Base-by-base conservation (phyloP, 2,797 vertebrate species). In the Melanotaenia pygmaea region DNA sequence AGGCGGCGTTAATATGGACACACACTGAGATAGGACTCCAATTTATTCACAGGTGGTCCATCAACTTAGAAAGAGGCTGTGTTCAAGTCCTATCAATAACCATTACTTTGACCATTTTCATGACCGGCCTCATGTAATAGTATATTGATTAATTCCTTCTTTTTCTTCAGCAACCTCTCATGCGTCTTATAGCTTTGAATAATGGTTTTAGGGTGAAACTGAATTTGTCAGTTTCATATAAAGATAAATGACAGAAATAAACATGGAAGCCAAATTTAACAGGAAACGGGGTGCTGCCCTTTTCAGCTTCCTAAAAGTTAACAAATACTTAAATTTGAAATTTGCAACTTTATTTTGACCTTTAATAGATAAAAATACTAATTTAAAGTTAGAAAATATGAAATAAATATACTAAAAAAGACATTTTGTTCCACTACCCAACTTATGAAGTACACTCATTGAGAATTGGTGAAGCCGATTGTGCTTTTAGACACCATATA, bases 41-140 rank as follows among this genome's bases (percentile, higher is more conserved):
- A 72, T 74, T 65, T 58, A 66, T 68, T 68, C 68, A 24, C 67
- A 64, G 43, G 43, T 70, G 66, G 51, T 72, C 70, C 72, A 59
- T 67, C 79, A 64, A n/a, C 50, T 35, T 0, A 37, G 47, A 22
- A 64, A 32, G 9, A 7, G 20, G 35, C 18, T 3, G 6, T 34
- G 26, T 37, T 59, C 68, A 7, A 22, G 13, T 76, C 64, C 73
- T 37, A 66, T 70, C 57, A 74, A 58, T 71, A 62, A 65, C 51
- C 28, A 26, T 77, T 67, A 30, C 12, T 62, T 16, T 30, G 38
- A 35, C 28, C n/a, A 4, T 66, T 71, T 79, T 37, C 54, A 56
- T 74, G 56, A 59, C 16, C 40, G 28, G 38, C n/a, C 35, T 35
- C 38, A 9, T 64, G 40, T 64, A 54, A 38, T 53, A 20, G 7